phyloP scores from a whole-genome alignment of 2,888 invertebrate genomes.

The Drosophila niveifrons region DNA sequence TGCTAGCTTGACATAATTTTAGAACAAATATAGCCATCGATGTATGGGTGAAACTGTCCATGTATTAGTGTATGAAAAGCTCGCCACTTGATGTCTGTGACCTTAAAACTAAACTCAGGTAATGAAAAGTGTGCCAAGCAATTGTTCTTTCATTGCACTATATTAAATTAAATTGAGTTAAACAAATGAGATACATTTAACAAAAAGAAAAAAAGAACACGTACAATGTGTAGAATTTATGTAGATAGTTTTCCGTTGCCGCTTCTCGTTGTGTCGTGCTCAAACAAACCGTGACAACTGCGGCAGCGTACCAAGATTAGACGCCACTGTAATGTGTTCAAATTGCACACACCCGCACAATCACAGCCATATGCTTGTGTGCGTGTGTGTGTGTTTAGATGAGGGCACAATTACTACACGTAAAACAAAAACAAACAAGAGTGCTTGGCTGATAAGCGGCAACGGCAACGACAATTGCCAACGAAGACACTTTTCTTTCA shows the following conservation, averaged over 20 bases:
- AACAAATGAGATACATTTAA: not conserved
- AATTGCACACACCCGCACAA: constrained; percentile 12
- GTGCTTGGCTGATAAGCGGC: constrained; percentile 48
- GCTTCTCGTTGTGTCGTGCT: not conserved
- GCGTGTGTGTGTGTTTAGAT: constrained; percentile 12
- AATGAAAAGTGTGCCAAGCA: constrained; percentile 1
- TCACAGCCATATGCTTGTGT: not conserved
- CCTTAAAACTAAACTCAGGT: not conserved
- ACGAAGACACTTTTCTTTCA: constrained; percentile 16
- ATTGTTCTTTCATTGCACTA: not conserved
- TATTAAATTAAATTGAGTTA: not conserved
- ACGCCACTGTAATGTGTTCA: constrained; percentile 7
- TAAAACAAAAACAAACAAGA: constrained; percentile 51
- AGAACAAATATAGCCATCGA: not conserved
- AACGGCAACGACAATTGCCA: constrained; percentile 14
- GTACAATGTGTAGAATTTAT: not conserved
- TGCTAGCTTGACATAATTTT: constrained; percentile 4
- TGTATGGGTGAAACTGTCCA: not conserved
- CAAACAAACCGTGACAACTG: not conserved
- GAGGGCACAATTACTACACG: constrained; percentile 27
- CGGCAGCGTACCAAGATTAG: not conserved
- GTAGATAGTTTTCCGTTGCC: too few relatives aligned
- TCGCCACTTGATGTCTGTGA: constrained; percentile 3
- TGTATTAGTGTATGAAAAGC: constrained; percentile 6
- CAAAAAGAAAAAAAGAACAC: not conserved